phyloP scores from a whole-genome alignment of 2,888 invertebrate species.

The Asteroscopus sphinx region DNA sequence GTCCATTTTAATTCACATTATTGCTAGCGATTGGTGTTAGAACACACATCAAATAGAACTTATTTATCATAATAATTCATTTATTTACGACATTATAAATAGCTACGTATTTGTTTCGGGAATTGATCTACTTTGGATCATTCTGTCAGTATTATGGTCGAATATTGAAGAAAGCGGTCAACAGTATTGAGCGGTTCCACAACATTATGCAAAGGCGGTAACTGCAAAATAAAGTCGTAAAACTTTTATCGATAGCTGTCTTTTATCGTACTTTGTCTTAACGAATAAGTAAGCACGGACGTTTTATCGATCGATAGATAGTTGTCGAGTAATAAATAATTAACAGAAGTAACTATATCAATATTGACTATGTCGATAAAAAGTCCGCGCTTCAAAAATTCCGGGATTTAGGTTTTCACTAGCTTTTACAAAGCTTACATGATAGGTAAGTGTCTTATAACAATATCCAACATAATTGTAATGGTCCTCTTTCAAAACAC shows the following conservation, averaged over 20 bases:
- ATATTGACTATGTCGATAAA: conserved; percentile 53
- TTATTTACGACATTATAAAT: conserved; percentile 26
- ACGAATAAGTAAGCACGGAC: conserved; percentile 29
- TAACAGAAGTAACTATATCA: conserved; percentile 44
- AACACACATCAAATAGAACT: conserved; percentile 17
- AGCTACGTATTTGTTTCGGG: conserved; percentile 40
- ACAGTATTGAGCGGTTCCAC: conserved; percentile 3
- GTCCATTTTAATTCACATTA: conserved; percentile 10
- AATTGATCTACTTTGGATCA: conserved; percentile 22
- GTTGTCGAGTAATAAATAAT: conserved; percentile 53
- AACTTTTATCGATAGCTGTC: conserved; percentile 28
- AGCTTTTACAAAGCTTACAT: conserved; percentile 33
- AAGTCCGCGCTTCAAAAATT: conserved; percentile 35
- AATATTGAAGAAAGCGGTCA: conserved; percentile 2
- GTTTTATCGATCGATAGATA: conserved; percentile 52
- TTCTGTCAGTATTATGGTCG: conserved; percentile 44
- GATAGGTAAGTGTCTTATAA: conserved; percentile 36
- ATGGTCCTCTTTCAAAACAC: conserved; percentile 47
- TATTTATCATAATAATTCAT: conserved; percentile 15
- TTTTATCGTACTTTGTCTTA: conserved; percentile 33
- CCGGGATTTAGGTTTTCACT: conserved; percentile 21
- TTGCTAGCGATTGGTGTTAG: conserved; percentile 6
- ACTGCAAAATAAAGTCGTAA: conserved; percentile 39
- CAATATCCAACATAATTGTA: conserved; percentile 43
- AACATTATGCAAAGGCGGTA: conserved; percentile 35